These are phyloP conservation scores for Aphelenchoides avenae DNA, from an alignment of 1,140 invertebrate genomes.

Conservation along the genomic window DNA sequence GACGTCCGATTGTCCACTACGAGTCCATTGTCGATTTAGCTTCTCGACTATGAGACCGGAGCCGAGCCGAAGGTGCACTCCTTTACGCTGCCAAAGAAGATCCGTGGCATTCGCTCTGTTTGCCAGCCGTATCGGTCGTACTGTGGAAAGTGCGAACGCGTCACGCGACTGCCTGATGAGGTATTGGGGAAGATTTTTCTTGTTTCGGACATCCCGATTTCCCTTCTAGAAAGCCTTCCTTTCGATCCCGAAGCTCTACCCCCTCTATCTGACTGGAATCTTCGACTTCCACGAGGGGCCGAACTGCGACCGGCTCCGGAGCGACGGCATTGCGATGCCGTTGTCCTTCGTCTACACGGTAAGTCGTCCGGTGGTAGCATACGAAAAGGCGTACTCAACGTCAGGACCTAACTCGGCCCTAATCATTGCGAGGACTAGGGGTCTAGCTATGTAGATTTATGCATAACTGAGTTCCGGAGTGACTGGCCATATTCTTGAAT, in stretches of 20 bases:
- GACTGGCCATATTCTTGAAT: no score
- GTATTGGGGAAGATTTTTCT: conserved; percentile 6
- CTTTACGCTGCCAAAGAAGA: conserved; percentile 7
- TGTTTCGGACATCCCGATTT: neutral
- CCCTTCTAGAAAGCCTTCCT: no score
- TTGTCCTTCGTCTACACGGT: conserved; percentile 52
- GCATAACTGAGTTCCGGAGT: no score
- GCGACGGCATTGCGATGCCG: conserved; percentile 44
- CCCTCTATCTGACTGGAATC: conserved; percentile 48
- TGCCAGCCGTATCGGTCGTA: conserved; percentile 48
- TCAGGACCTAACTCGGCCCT: no score
- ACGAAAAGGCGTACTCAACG: no score
- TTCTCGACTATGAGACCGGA: conserved; percentile 28
- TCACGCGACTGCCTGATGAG: conserved; percentile 19
- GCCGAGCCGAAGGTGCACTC: conserved; percentile 13
- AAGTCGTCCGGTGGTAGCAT: no score
- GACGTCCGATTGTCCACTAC: no score
- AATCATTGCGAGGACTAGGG: no score
- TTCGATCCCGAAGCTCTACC: conserved; percentile 48
- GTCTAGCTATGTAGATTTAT: no score
- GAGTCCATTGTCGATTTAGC: no score
- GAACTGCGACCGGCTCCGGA: conserved; percentile 36
- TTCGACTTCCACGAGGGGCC: conserved; percentile 53
- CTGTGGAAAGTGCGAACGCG: conserved; percentile 43
- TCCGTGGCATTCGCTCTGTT: conserved; percentile 41